Evolutionary conservation across 2,888 invertebrate genomes (phyloP).

Genomic region (Eupithecia insigniata): DNA sequence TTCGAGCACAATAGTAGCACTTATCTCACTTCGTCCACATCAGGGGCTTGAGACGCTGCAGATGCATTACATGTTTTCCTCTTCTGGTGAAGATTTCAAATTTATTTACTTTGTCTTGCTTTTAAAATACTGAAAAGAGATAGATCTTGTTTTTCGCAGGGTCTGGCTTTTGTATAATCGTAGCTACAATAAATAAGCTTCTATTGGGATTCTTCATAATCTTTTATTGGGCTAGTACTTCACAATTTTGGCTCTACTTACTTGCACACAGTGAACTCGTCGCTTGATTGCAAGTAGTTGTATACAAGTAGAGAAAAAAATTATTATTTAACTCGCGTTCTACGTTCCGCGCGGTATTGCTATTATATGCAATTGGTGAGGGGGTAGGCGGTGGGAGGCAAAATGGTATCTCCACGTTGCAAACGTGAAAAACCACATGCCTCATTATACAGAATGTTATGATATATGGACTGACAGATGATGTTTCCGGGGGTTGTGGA

Average conservation of each 20-base stretch:
- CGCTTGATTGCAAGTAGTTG: no score
- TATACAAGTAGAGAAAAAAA: no score
- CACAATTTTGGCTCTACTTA: background rate
- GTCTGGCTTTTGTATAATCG: background rate
- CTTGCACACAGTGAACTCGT: no score
- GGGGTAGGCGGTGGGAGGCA: no score
- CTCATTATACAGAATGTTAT: background rate
- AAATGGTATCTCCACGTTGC: background rate
- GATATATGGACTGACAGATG: background rate
- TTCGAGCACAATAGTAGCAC: conserved; percentile 32
- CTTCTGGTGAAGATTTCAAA: conserved; percentile 16
- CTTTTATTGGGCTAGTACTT: background rate
- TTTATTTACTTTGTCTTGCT: conserved; percentile 12
- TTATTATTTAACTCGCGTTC: no score
- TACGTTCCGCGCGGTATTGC: no score
- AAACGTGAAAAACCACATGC: background rate
- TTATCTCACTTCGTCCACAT: conserved; percentile 33
- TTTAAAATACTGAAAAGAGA: conserved; percentile 9
- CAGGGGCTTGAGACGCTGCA: conserved; percentile 25
- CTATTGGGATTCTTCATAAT: no score
- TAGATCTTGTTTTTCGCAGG: background rate
- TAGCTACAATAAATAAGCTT: background rate
- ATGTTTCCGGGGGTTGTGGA: background rate
- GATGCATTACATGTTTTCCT: conserved; percentile 32
- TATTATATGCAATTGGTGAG: no score